A percentile compares a stretch with the other conserved stretches of the same genome.
Conservation (phyloP, 2,113 vertebrate genomes). For the Caracal caracal region DNA sequence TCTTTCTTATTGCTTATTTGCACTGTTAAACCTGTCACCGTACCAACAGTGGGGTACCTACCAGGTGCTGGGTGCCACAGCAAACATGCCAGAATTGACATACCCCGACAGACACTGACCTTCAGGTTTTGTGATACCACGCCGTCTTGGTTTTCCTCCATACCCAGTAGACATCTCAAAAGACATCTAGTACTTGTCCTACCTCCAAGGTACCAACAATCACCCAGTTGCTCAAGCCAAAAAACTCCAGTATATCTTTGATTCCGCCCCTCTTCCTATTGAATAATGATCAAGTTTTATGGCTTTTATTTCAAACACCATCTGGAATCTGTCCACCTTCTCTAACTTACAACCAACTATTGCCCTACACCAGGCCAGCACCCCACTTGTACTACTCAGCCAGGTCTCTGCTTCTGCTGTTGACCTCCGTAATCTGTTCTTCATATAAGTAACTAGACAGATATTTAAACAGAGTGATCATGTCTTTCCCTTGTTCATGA, state of each 20-base stretch:
- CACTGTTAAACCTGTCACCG: background rate
- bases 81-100: background rate
- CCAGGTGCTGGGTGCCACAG: rapidly evolving
- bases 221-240: background rate
- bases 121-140: background rate
- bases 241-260: background rate
- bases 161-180: background rate
- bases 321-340: background rate
- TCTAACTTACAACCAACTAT: background rate
- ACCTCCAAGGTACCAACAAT: background rate
- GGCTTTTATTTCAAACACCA: background rate
- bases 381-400: background rate
- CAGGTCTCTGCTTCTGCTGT: background rate
- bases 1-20: background rate
- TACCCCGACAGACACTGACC: background rate
- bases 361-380: background rate
- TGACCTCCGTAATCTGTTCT: background rate
- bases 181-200: background rate
- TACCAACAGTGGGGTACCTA: background rate
- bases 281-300: background rate
- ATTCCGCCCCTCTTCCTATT: background rate
- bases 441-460: background rate
- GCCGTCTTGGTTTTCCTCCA: background rate
- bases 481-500: background rate
- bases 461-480: background rate